Conservation (phyloP, 2,113 vertebrate genomes). For the Halcyon malimbica region DNA sequence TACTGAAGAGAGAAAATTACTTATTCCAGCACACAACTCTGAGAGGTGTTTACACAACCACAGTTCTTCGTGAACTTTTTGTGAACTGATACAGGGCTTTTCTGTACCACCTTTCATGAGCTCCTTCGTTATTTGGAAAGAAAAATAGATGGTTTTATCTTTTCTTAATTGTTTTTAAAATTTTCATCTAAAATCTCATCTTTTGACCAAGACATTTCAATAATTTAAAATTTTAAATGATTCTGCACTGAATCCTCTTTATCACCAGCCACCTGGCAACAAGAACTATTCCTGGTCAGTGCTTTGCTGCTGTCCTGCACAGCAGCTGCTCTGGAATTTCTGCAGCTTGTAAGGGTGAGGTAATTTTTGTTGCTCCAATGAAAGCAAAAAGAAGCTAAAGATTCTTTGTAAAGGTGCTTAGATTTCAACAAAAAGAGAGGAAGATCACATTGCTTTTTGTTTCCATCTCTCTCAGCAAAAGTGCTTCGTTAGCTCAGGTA, state of each 20-base stretch:
- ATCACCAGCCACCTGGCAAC: not conserved
- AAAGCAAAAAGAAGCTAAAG: not conserved
- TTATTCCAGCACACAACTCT: not conserved
- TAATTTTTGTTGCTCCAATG: not conserved
- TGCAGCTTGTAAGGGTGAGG: not conserved
- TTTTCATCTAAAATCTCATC: not conserved
- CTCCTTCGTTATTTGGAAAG: not conserved
- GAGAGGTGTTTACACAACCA: not conserved
- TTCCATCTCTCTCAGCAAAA: not conserved
- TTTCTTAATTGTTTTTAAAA: not conserved
- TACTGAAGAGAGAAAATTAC: not conserved
- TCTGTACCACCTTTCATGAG: not conserved
- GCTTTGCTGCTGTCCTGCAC: not conserved
- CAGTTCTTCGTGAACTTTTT: not conserved
- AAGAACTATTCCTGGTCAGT: not conserved
- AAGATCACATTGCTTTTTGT: not conserved
- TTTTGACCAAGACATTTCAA: not conserved
- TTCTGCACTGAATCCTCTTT: not conserved
- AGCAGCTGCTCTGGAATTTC: slow-evolving; percentile 1
- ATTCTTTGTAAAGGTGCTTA: not conserved
- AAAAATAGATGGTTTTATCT: not conserved
- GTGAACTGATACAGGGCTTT: not conserved
- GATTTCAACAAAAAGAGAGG: not conserved
- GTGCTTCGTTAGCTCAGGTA: not conserved
- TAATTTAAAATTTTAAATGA: not conserved